phyloP scores from a whole-genome alignment of 2,113 vertebrate genomes.

The Crypturellus undulatus region DNA sequence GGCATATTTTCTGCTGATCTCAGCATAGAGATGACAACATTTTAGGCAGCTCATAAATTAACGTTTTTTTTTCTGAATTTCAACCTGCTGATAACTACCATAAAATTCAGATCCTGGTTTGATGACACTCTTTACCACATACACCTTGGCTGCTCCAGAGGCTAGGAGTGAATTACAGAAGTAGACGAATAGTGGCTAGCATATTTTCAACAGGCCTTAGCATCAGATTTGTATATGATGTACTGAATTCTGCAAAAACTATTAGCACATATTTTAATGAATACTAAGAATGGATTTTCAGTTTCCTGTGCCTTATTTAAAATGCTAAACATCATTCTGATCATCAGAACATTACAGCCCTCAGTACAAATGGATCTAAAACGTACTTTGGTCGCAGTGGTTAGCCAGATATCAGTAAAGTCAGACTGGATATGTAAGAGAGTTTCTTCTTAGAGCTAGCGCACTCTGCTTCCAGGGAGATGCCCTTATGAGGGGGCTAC shows the following conservation, averaged over 20 bases:
- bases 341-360: rapidly evolving
- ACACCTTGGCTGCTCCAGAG: neutral
- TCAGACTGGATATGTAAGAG: neutral
- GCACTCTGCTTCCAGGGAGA: neutral
- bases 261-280: neutral
- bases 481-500: neutral
- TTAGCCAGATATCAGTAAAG: neutral
- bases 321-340: neutral
- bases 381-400: neutral
- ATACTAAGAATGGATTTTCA: neutral
- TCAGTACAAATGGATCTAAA: neutral
- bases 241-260: neutral
- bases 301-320: neutral
- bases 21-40: neutral
- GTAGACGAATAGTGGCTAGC: neutral
- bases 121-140: neutral
- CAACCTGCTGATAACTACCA: neutral
- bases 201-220: neutral
- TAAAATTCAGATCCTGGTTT: neutral
- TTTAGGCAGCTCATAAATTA: neutral
- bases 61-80: neutral
- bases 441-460: neutral
- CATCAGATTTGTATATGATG: neutral
- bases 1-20: neutral
- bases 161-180: neutral